A percentile compares a stretch with the other conserved stretches of the same genome.
Evolutionary conservation across 1,140 invertebrate genomes (phyloP).

Genomic region (Pectinophora gossypiella): DNA sequence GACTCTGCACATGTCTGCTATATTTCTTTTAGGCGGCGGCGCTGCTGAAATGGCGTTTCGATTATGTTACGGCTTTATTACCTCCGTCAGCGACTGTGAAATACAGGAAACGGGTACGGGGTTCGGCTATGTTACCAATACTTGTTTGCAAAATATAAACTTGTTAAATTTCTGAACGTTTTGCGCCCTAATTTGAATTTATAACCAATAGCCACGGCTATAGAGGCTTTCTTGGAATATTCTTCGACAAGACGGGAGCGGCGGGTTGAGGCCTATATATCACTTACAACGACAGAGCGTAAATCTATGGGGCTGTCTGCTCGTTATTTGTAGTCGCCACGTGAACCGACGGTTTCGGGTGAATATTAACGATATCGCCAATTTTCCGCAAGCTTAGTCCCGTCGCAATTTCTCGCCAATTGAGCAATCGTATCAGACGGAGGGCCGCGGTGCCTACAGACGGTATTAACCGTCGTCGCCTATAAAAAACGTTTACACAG

Average conservation of each 20-base stretch:
- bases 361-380: slow-evolving; percentile 75
- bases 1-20: slow-evolving; percentile 18
- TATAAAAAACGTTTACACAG: slow-evolving; percentile 29
- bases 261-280: slow-evolving; percentile 55
- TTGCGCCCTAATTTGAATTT: not conserved
- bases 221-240: slow-evolving; percentile 34
- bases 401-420: slow-evolving; percentile 74
- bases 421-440: slow-evolving; percentile 68
- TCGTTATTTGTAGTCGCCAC: slow-evolving; percentile 72
- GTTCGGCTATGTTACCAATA: too few species aligned
- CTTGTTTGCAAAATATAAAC: not conserved
- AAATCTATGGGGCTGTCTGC: slow-evolving; percentile 67
- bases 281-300: slow-evolving; percentile 70
- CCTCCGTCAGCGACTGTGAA: not conserved
- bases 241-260: slow-evolving; percentile 35
- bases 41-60: slow-evolving; percentile 10
- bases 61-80: slow-evolving; percentile 14
- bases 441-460: slow-evolving; percentile 27
- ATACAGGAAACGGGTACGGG: not conserved
- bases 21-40: slow-evolving; percentile 22
- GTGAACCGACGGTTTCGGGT: slow-evolving; percentile 69
- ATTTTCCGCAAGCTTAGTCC: slow-evolving; percentile 71
- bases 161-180: not conserved
- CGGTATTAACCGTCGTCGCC: slow-evolving; percentile 19
- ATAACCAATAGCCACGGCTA: not conserved